Percentiles rank a stretch among this genome's conserved stretches.
Evolutionary conservation across 2,113 vertebrate genomes (phyloP).

Genomic region (Cyanocitta stelleri): DNA sequence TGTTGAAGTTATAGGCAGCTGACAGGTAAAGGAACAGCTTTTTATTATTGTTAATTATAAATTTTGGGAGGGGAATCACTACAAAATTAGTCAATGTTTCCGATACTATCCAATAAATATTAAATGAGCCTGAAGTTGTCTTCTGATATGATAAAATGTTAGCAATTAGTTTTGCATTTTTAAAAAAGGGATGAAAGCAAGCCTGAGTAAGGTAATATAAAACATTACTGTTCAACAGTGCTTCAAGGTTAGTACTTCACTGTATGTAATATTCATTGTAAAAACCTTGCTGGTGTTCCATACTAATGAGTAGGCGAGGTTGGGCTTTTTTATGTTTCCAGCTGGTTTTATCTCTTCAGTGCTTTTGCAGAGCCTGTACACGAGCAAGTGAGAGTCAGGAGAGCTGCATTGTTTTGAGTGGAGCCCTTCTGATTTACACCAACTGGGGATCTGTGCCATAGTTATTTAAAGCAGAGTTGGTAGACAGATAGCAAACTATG

Average conservation of each 20-base stretch:
- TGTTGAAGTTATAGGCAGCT: background rate
- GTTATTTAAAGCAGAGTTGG: constrained; percentile 26
- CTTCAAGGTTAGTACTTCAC: constrained; percentile 46
- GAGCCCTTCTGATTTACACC: background rate
- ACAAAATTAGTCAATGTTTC: constrained; percentile 33
- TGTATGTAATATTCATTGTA: constrained; percentile 33
- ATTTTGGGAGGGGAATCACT: constrained; percentile 21
- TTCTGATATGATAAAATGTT: constrained; percentile 35
- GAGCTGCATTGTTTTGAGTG: background rate
- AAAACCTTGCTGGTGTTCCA: constrained; percentile 22
- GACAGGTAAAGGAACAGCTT: background rate
- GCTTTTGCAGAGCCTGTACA: background rate
- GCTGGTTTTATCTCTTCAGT: background rate
- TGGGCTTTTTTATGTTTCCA: background rate
- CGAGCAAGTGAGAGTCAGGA: background rate
- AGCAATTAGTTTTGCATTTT: constrained; percentile 58
- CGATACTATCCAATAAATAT: constrained; percentile 37
- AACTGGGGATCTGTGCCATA: background rate
- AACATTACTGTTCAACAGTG: constrained; percentile 1
- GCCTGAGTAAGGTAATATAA: constrained; percentile 42
- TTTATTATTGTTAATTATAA: constrained; percentile 20
- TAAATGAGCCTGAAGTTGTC: constrained; percentile 50
- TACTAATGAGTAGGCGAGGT: constrained; percentile 26
- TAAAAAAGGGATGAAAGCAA: constrained; percentile 35
- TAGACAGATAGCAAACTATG: background rate